Base-by-base conservation (phyloP, 2,113 vertebrate species). In the Chelonoidis abingdonii region DNA sequence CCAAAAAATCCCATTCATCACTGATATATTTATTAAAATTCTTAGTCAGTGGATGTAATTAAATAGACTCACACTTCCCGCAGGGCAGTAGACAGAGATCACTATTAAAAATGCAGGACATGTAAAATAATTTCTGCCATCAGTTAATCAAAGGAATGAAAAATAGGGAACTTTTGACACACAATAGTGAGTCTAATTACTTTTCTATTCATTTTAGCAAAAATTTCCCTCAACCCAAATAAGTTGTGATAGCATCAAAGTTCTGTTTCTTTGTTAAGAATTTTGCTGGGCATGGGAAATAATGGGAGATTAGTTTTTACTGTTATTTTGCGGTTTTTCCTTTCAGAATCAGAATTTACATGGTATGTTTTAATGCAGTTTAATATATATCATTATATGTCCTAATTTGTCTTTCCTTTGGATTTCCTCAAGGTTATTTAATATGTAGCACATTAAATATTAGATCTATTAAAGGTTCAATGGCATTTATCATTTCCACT, bases 21-120 rank as follows among this genome's bases (percentile, higher is more conserved):
- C 78, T 91, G 76, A 88, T 97, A 80, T n/a, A 92, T 50, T 94
- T 96, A 90, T 92, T 96, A 96, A 97, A 96, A 95, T 95, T 97
- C 89, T 93, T 69, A 93, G 56, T 83, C 80, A 93, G 89, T 88
- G 94, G 94, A 86, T 94, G n/a, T 84, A 96, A 92, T 97, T 95
- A 93, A 91, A 89, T 11, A 90, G 89, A 89, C 27, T 14, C 57
- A 88, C 90, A 89, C 56, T 91, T 80, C 82, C 90, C 91, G 78
- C 83, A 93, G 56, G 90, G 87, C 56, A 76, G 54, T 38, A 95
- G 90, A 96, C 83, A 41, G 5, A 89, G 80, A 84, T 90, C 1
- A 6, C 80, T 86, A 19, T 96, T 94, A 93, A 90, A 97, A 96
- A 94, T 85, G 10, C 72, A 53, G 89, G 75, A 80, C 72, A 4